Percentiles rank a stretch among this genome's conserved stretches.
Conservation (phyloP, 23 tunicate species). For the Ciona savignyi region DNA sequence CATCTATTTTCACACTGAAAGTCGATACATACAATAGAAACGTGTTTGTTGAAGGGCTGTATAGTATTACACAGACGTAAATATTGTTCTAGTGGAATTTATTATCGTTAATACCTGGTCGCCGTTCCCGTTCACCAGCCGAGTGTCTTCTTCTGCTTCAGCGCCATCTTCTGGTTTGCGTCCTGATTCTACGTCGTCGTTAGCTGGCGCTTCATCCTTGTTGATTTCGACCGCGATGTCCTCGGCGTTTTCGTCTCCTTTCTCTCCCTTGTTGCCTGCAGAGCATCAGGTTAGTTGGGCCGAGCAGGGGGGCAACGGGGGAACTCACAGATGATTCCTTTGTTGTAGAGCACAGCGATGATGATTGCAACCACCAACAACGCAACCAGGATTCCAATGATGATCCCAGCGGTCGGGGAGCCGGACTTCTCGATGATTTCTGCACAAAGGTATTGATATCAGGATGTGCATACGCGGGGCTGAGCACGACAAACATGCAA, state of each 20-base stretch:
- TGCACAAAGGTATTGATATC: too few species aligned
- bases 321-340: constrained; percentile 88
- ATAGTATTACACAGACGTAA: too few species aligned
- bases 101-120: too few species aligned
- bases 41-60: too few species aligned
- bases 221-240: constrained; percentile 71
- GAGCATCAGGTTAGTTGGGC: background rate
- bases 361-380: constrained; percentile 61
- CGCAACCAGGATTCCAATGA: constrained; percentile 75
- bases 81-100: too few species aligned
- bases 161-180: constrained; percentile 3
- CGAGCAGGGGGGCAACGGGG: background rate
- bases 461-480: too few species aligned
- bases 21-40: too few species aligned
- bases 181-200: constrained; percentile 48
- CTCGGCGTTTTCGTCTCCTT: constrained; percentile 82
- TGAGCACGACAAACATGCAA: too few species aligned
- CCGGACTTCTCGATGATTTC: background rate
- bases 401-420: constrained; percentile 47
- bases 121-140: constrained; percentile 15
- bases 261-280: constrained; percentile 66
- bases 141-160: constrained; percentile 6
- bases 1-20: too few species aligned
- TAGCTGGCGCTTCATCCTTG: constrained; percentile 35
- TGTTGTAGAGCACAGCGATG: constrained; percentile 71